Percentiles rank a stretch among this genome's conserved stretches.
Conservation (phyloP, 2,113 vertebrate genomes). For the Nothocercus nigrocapillus region DNA sequence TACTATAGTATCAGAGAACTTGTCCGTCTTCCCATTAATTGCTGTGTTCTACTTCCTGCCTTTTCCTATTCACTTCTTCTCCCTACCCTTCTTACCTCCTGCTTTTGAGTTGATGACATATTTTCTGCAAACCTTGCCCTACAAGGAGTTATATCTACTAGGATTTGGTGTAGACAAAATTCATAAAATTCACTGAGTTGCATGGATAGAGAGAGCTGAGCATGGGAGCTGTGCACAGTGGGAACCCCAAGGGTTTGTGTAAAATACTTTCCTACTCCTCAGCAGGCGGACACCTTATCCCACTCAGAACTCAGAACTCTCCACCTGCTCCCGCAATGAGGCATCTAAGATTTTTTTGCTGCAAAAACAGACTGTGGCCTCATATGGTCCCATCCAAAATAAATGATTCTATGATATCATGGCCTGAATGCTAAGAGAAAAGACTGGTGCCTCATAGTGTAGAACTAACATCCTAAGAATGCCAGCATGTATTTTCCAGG, state of each 20-base stretch:
- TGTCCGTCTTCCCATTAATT: not conserved
- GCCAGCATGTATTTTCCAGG: not conserved
- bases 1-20: not conserved
- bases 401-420: not conserved
- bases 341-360: not conserved
- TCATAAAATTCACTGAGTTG: not conserved
- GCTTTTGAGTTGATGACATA: not conserved
- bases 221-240: not conserved
- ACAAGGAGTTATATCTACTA: not conserved
- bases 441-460: not conserved
- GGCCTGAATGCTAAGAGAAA: not conserved
- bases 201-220: not conserved
- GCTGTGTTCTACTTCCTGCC: not conserved
- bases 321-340: accelerated
- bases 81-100: not conserved
- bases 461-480: not conserved
- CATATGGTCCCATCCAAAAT: not conserved
- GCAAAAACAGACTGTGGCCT: not conserved
- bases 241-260: not conserved
- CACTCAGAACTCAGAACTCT: not conserved
- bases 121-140: not conserved
- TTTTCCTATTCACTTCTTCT: accelerated
- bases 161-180: not conserved
- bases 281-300: accelerated
- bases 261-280: not conserved